phyloP scores from a whole-genome alignment of 2,888 invertebrate species.

The Philopedon plagiatum region DNA sequence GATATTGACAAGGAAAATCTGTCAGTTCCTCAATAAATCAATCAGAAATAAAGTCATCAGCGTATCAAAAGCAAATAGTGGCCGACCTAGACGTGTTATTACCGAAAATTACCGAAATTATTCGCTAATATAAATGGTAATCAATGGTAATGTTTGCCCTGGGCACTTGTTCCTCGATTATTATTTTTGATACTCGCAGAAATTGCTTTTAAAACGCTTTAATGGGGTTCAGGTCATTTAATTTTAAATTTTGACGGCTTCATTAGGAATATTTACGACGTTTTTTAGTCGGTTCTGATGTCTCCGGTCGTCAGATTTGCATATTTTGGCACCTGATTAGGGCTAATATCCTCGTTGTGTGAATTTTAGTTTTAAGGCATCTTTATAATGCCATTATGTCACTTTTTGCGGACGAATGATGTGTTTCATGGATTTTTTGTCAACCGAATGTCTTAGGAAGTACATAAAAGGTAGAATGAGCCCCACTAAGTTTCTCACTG shows the following conservation, averaged over 20 bases:
- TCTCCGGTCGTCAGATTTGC: constrained; percentile 26
- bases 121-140: constrained; percentile 51
- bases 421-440: too few species aligned
- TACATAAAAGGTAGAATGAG: too few species aligned
- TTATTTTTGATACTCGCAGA: constrained; percentile 43
- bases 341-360: constrained; percentile 27
- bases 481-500: too few species aligned
- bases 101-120: constrained; percentile 47
- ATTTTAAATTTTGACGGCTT: constrained; percentile 45
- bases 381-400: constrained; percentile 15
- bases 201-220: constrained; percentile 45
- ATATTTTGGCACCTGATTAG: constrained; percentile 44
- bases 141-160: constrained; percentile 49
- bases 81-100: constrained; percentile 47
- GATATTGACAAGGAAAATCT: constrained; percentile 24
- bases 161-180: constrained; percentile 32
- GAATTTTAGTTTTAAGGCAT: constrained; percentile 32
- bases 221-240: constrained; percentile 35
- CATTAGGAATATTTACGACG: constrained; percentile 37
- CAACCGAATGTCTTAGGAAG: too few species aligned
- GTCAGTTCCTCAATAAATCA: constrained; percentile 46
- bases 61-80: constrained; percentile 44
- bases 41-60: constrained; percentile 47
- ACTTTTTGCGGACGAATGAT: neutral
- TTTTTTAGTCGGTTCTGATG: constrained; percentile 29